These are phyloP conservation scores for Pseudomyrmex pallidus DNA, from an alignment of 1,140 invertebrate genomes.

Conservation along the genomic window DNA sequence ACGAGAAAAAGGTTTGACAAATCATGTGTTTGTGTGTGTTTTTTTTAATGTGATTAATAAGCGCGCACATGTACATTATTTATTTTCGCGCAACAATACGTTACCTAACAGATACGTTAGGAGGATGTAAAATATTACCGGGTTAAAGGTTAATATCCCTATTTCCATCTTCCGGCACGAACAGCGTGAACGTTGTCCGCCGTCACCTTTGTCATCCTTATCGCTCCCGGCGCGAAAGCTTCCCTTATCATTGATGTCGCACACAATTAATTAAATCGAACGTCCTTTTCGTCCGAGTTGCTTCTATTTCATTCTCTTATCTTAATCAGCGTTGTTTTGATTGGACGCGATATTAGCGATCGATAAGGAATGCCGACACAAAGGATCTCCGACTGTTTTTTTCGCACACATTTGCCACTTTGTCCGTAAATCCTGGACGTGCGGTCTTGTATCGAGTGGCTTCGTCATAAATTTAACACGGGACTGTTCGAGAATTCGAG, in stretches of 20 bases:
- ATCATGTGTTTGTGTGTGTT: background rate
- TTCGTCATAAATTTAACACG: slow-evolving; percentile 57
- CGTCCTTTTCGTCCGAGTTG: slow-evolving; percentile 16
- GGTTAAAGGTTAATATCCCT: slow-evolving; percentile 18
- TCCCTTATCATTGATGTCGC: slow-evolving; percentile 19
- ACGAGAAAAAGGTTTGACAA: no score
- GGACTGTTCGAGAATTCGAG: slow-evolving; percentile 39
- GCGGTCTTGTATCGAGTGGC: slow-evolving; percentile 53
- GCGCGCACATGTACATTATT: background rate
- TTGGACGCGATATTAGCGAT: slow-evolving; percentile 52
- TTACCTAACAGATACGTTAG: background rate
- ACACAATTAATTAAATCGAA: slow-evolving; percentile 52
- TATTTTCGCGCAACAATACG: background rate
- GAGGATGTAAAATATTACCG: background rate
- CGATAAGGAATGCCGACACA: slow-evolving; percentile 57
- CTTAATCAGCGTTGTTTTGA: slow-evolving; percentile 44
- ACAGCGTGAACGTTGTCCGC: slow-evolving; percentile 16
- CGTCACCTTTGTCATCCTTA: slow-evolving; percentile 39
- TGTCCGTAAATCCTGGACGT: slow-evolving; percentile 40
- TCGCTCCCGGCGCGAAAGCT: background rate
- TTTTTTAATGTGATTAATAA: background rate
- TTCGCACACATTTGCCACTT: slow-evolving; percentile 50
- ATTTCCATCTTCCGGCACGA: slow-evolving; percentile 31
- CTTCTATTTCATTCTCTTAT: slow-evolving; percentile 4
- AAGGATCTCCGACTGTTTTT: background rate